Base-by-base conservation (phyloP, 2,113 vertebrate species). In the Melanerpes aurifrons region DNA sequence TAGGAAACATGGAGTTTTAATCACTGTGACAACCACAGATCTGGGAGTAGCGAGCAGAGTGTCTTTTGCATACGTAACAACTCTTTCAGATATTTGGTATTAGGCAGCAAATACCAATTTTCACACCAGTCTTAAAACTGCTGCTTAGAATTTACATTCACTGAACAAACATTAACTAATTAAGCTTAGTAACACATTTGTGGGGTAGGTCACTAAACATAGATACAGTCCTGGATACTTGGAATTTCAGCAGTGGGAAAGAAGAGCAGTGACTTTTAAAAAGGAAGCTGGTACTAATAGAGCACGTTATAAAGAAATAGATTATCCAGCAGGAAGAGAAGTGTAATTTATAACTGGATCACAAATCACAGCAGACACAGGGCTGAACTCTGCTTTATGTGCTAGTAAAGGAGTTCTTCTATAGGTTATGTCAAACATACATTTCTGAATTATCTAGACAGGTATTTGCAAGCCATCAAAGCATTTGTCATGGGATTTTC, bases 1-100 rank as follows among this genome's bases (percentile, higher is more conserved):
- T 96, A 88, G 92, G 91, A 97, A 97, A 96, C 85, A 91, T 40
- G 68, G 86, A 93, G 74, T 95, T 95, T 91, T 96, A 95, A 89
- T 96, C 85, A 94, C 92, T 94, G 74, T 53, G 93, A 91, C 93
- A 93, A 95, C 68, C 97, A 69, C 71, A 92, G 87, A 94, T 93
- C 72, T 91, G 85, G 92, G 94, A 95, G 68, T 79, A 67, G 87
- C 79, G 88, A 87, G 80, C 77, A 92, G 89, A 86, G 93, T 92
- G 35, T 93, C 62, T 96, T 79, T 90, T 96, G 94, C 85, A 43
- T 94, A 68, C 72, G 59, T 63, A 94, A 93, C 68, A 82, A 32
- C 87, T 83, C 69, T 79, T 89, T 63, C 82, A 93, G 95, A 93
- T 93, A 76, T 95, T 94, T 94, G 32, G 77, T 94, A 89, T 87